Base-by-base conservation (phyloP, 2,888 invertebrate species). In the Ceriagrion tenellum region DNA sequence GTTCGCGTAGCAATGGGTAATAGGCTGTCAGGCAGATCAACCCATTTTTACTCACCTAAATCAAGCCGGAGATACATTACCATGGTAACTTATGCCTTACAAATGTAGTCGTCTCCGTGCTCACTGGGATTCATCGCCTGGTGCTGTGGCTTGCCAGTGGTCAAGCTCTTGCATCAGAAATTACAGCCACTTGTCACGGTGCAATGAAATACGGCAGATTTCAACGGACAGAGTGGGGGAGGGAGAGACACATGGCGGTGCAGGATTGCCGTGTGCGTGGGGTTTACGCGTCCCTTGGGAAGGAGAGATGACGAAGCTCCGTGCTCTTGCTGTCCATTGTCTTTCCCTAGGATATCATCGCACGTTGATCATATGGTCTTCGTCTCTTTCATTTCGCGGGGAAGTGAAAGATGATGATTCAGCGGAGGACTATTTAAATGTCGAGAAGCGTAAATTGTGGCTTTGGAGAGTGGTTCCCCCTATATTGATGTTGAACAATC, bases 191-290 rank as follows among this genome's bases (percentile, higher is more conserved):
- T 81, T 81, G 81, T 81, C 81, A 35, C 35, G 35, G 30, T 16
- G 81, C 81, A 35, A 81, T 81, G 81, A 81, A 81, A 81, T 81
- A 81, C 81, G 81, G 81, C 81, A 81, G 81, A 81, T 81, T 81
- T 81, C 30, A 35, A 81, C 30, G 30, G n/a, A 74, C 30, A 35
- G 35, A 35, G 81, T 35, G 26, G n/a, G 69, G 26, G 26, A 69
- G 69, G 69, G 69, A 23, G 26, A 69, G 69, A 16, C 2, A 26
- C 69, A 26, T 69, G 26, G 35, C 81, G 35, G 13, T 18, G 81
- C 35, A 12, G 35, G 35, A 81, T 81, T 81, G 81, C 81, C 35
- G 81, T 30, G 13, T 81, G 30, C 30, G 69, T 35, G 30, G 18
- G 30, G 81, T 18, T 63, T 12, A 35, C 13, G 16, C 81, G 30